These are phyloP conservation scores for Urocyon cinereoargenteus DNA, from an alignment of 2,797 vertebrate species.

Conservation along the genomic window DNA sequence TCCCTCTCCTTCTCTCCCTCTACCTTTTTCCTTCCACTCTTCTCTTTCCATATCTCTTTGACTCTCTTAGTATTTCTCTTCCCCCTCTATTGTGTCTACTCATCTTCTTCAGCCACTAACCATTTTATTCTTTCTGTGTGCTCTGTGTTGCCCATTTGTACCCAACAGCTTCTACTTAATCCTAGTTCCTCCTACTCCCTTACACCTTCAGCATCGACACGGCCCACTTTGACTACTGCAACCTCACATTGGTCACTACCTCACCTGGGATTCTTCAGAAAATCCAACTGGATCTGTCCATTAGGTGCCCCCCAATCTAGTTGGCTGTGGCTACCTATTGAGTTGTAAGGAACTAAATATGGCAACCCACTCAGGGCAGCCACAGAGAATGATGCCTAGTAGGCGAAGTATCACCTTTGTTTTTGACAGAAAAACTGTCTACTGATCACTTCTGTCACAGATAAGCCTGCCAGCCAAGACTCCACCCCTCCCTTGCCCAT, in stretches of 20 bases:
- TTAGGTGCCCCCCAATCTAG: too few relatives aligned
- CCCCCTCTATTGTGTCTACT: neutral
- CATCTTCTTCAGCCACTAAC: neutral
- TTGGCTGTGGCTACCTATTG: neutral
- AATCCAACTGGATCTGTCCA: neutral
- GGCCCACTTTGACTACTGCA: neutral
- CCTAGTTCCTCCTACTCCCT: neutral
- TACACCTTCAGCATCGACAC: neutral
- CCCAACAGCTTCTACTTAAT: neutral
- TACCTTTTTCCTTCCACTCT: neutral
- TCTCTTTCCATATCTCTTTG: neutral
- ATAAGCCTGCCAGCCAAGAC: neutral
- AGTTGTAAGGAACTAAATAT: neutral
- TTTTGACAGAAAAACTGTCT: constrained; percentile 42
- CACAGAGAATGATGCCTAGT: neutral
- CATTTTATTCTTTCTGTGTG: neutral
- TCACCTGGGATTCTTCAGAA: neutral
- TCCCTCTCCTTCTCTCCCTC: neutral
- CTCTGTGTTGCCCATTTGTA: neutral
- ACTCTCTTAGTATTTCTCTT: neutral
- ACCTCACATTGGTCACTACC: neutral
- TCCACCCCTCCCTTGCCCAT: neutral
- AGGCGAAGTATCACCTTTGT: neutral
- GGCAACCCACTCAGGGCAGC: neutral
- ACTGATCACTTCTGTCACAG: constrained; percentile 14